Evolutionary conservation across 2,113 vertebrate genomes (phyloP).

Genomic region (Neoarius graeffei): DNA sequence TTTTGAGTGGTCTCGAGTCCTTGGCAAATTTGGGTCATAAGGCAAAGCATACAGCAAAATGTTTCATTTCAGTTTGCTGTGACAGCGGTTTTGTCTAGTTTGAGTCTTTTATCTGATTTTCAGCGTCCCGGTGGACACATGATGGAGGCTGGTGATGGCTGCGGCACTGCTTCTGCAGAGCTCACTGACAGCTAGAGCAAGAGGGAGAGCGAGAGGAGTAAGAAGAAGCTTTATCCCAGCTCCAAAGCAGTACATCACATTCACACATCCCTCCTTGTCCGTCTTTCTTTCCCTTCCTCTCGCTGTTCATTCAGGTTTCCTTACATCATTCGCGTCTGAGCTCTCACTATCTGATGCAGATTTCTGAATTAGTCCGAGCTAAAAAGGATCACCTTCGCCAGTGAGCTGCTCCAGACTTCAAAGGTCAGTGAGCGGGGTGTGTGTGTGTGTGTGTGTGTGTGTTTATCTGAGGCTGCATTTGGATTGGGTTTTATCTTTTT

Average conservation of each 20-base stretch:
- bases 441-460: conserved; percentile 23
- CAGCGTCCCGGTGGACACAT: conserved; percentile 7
- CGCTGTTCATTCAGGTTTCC: background rate
- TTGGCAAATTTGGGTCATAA: background rate
- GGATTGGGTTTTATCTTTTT: conserved; percentile 53
- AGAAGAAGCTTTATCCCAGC: background rate
- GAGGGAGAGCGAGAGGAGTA: background rate
- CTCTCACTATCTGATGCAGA: conserved; percentile 16
- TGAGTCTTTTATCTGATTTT: conserved; percentile 1
- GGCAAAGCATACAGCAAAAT: background rate
- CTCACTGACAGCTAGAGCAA: background rate
- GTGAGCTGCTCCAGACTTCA: conserved; percentile 12
- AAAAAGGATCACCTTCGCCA: conserved; percentile 29
- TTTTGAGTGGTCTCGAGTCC: background rate
- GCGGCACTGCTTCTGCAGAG: background rate
- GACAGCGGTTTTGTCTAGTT: conserved; percentile 6
- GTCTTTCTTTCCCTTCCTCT: background rate
- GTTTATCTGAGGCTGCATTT: conserved; percentile 38
- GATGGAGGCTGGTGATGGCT: conserved; percentile 21
- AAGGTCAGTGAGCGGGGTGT: conserved; percentile 23
- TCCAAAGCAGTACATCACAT: conserved; percentile 11
- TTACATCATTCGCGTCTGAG: background rate
- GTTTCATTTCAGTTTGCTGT: background rate
- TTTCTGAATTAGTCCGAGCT: conserved; percentile 25
- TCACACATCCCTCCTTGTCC: background rate